Base-by-base conservation (phyloP, 2,113 vertebrate species). In the Etheostoma spectabile region DNA sequence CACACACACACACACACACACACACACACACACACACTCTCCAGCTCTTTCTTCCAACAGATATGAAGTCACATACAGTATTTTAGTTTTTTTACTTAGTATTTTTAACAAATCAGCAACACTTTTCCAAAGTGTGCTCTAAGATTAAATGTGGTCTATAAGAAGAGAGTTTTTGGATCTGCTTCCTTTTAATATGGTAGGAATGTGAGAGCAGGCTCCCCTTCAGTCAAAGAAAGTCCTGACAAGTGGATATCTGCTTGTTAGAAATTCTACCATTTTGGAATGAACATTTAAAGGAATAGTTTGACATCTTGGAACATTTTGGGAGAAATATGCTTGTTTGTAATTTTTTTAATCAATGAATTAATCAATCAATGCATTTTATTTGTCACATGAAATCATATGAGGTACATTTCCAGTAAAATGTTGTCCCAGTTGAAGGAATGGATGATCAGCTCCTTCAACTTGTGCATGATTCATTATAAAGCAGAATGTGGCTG, bases 1-100 rank as follows among this genome's bases (percentile, higher is more conserved):
- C 82, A 3, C 18, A 3, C 38, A 87, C 74, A 3, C 77, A 59
- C 14, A 15, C 33, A 87, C 82, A 10, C 82, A 86, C 69, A 69
- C 78, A 63, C 18, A 6, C 38, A 87, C 74, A 10, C 82, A 85
- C 71, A 64, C 77, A 59, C 14, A 15, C 33, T 86, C 80, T 86
- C 52, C 53, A 83, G 66, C 22, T 48, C 73, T 52, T 52, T 71
- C 64, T 82, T 61, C 49, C 68, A 10, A 80, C 77, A 74, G 80
- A 70, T 56, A 48, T 24, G 52, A 70, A 83, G 72, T 45, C 67
- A 22, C 42, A 70, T 48, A 61, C 8, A 62, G n/a, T 51, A 69
- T 77, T 80, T 68, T 42, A 2, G 18, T 60, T 35, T 24, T 74
- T 51, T 55, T 27, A 48, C 19, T 45, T 49, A 30, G 63, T 6